Evolutionary conservation across 2,113 vertebrate genomes (phyloP).

Genomic region (Caloenas nicobarica): DNA sequence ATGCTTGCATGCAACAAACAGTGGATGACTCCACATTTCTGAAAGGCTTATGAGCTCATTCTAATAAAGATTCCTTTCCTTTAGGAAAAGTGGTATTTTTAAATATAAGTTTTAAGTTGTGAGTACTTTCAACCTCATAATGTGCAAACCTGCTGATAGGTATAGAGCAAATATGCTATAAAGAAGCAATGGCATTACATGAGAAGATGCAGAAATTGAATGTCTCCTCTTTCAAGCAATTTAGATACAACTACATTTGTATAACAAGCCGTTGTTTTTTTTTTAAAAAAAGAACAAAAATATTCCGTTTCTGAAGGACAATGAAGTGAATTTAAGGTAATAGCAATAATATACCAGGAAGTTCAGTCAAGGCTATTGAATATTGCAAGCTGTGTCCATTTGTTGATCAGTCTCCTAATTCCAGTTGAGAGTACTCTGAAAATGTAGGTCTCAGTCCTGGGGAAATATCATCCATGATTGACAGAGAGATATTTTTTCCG

Average conservation of each 20-base stretch:
- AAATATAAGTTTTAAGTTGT: neutral
- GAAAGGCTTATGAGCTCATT: neutral
- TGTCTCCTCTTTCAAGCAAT: neutral
- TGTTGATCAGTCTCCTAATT: neutral
- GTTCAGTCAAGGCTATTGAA: neutral
- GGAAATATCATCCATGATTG: neutral
- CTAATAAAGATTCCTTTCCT: neutral
- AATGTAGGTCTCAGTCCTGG: neutral
- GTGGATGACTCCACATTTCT: neutral
- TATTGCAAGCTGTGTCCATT: neutral
- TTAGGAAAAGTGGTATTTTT: neutral
- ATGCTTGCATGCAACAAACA: neutral
- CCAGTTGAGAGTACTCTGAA: neutral
- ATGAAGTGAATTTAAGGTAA: neutral
- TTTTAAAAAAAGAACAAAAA: neutral
- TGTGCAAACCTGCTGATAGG: neutral
- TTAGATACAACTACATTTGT: neutral
- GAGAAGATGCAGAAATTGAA: neutral
- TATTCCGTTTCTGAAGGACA: neutral
- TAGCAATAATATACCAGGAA: neutral
- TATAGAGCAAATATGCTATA: neutral
- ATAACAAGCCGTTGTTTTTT: neutral
- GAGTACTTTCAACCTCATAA: neutral
- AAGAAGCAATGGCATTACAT: neutral
- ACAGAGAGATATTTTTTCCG: neutral